Conservation (phyloP, 1,140 invertebrate species). For the Tetramorium parvispinum region DNA sequence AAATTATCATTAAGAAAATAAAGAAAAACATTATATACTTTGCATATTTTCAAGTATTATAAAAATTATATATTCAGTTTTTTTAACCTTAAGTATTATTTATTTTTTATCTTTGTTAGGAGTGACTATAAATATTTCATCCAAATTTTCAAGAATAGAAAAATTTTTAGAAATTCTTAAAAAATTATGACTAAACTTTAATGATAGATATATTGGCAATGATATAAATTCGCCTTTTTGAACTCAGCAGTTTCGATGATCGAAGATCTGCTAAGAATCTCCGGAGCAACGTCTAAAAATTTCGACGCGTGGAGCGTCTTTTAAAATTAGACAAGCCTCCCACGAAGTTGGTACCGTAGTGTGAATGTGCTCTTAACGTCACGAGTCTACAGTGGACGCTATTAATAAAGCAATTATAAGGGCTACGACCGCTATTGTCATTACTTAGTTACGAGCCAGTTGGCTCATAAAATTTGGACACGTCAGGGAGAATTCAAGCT, state of each 20-base stretch:
- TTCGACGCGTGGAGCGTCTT: conserved; percentile 47
- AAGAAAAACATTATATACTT: not conserved
- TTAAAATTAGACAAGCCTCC: conserved; percentile 72
- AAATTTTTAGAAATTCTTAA: not conserved
- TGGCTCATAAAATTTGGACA: conserved; percentile 25
- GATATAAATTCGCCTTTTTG: not conserved
- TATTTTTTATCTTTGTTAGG: not conserved
- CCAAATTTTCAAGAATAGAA: not conserved
- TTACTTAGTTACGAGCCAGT: conserved; percentile 34
- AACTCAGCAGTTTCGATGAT: not conserved
- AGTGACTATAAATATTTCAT: not conserved
- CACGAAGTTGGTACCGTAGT: conserved; percentile 43
- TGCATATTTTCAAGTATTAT: not conserved
- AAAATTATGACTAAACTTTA: not conserved
- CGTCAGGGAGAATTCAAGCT: not conserved
- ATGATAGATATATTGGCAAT: not conserved
- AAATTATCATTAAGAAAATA: not conserved
- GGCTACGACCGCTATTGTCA: conserved; percentile 65
- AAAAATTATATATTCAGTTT: not conserved
- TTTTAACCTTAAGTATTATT: not conserved
- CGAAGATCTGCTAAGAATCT: not conserved
- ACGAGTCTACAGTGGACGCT: conserved; percentile 36
- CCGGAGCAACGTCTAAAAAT: conserved; percentile 12
- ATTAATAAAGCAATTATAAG: conserved; percentile 77
- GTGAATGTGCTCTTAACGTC: conserved; percentile 65